Conservation (phyloP, 2,888 invertebrate genomes). For the Pterobdella sp. region DNA sequence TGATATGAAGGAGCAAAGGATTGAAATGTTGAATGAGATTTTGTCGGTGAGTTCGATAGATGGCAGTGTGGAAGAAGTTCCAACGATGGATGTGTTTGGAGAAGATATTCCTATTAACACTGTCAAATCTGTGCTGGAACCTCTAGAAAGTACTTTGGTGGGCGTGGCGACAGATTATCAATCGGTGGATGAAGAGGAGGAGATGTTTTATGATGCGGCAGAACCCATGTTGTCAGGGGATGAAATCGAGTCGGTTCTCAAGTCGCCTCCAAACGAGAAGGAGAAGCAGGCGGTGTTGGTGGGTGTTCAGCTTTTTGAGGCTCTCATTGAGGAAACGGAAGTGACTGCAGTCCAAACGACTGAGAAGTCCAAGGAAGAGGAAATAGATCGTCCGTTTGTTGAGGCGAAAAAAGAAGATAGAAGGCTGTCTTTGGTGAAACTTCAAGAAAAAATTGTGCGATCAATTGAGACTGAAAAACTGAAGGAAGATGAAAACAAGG, state of each 20-base stretch:
- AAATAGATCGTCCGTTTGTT: constrained; percentile 32
- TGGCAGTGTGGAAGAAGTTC: constrained; percentile 28
- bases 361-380: constrained; percentile 35
- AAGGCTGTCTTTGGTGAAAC: constrained; percentile 31
- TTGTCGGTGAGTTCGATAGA: constrained; percentile 32
- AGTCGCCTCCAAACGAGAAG: constrained; percentile 24
- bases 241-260: constrained; percentile 31
- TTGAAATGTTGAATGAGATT: constrained; percentile 26
- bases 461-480: constrained; percentile 32
- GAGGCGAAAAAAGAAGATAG: constrained; percentile 32
- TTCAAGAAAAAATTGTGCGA: constrained; percentile 31
- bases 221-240: constrained; percentile 33
- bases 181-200: constrained; percentile 37
- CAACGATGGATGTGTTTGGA: constrained; percentile 16
- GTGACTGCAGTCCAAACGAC: constrained; percentile 19
- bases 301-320: constrained; percentile 25
- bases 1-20: constrained; percentile 21
- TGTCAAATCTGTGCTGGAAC: constrained; percentile 14
- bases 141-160: constrained; percentile 29
- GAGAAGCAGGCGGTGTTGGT: constrained; percentile 27
- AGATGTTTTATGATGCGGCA: constrained; percentile 36
- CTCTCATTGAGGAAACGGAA: constrained; percentile 31
- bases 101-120: constrained; percentile 30
- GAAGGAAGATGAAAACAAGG: constrained; percentile 26
- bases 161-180: constrained; percentile 31